Evolutionary conservation across 1,140 invertebrate species (phyloP).

Genomic region (Meloidogyne chitwoodi): DNA sequence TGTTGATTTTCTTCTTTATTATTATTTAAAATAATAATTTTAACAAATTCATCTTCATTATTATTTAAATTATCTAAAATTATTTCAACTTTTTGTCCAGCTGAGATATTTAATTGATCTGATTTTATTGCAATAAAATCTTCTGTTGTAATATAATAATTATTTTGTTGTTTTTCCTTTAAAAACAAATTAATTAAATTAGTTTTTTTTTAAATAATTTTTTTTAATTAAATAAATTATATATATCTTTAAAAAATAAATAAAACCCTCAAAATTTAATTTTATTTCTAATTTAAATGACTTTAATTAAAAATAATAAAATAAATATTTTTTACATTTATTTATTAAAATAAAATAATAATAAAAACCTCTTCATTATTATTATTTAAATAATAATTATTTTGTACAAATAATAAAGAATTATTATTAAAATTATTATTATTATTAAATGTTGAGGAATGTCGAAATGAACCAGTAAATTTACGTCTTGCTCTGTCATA

Average conservation of each 20-base stretch:
- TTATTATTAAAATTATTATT: slow-evolving; percentile 2
- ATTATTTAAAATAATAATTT: background rate
- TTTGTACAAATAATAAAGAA: too few species aligned
- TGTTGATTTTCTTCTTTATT: too few species aligned
- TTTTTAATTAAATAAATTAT: background rate
- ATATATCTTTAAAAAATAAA: too few species aligned
- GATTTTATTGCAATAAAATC: slow-evolving; percentile 1
- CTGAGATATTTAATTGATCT: slow-evolving; percentile 1
- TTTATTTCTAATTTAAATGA: too few species aligned
- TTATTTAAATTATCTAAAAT: background rate
- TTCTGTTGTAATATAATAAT: background rate
- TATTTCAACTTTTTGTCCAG: background rate
- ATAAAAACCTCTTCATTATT: too few species aligned
- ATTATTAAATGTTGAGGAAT: background rate
- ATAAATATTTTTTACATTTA: too few species aligned
- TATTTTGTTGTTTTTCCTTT: background rate
- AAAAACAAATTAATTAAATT: background rate
- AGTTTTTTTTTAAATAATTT: too few species aligned
- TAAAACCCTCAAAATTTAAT: too few species aligned
- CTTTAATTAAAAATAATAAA: too few species aligned
- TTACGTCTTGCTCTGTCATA: slow-evolving; percentile 34
- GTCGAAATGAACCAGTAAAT: slow-evolving; percentile 29
- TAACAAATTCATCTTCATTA: background rate
- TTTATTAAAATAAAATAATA: too few species aligned
- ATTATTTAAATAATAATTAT: too few species aligned